Conservation (phyloP, 2,113 vertebrate genomes). For the Motacilla tschutschensis region DNA sequence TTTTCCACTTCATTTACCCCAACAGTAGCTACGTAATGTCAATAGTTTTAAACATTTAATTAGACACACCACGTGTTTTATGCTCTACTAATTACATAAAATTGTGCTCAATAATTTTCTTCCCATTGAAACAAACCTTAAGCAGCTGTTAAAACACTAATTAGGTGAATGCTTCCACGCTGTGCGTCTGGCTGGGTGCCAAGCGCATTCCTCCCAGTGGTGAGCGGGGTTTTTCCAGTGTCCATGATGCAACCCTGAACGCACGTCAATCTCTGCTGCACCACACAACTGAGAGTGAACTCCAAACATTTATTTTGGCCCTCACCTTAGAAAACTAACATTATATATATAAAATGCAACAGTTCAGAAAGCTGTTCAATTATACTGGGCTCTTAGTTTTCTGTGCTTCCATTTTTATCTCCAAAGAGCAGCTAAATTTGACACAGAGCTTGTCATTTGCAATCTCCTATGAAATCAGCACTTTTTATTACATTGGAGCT, state of each 20-base stretch:
- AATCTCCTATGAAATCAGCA: conserved; percentile 22
- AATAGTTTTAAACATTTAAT: conserved; percentile 70
- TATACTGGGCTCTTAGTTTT: conserved; percentile 20
- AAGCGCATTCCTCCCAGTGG: not conserved
- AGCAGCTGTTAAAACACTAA: conserved; percentile 73
- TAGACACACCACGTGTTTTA: conserved; percentile 68
- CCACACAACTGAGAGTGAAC: not conserved
- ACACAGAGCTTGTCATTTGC: not conserved
- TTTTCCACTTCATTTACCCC: conserved; percentile 67
- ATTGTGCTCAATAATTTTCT: conserved; percentile 67
- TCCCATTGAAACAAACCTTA: conserved; percentile 56
- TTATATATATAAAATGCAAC: conserved; percentile 24
- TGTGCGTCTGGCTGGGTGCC: not conserved
- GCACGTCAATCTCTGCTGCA: conserved; percentile 2
- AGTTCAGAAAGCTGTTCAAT: conserved; percentile 22
- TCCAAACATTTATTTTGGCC: conserved; percentile 57
- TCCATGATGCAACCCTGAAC: conserved; percentile 35
- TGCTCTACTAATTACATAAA: conserved; percentile 71
- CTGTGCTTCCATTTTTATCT: conserved; percentile 14
- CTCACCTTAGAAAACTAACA: conserved; percentile 36
- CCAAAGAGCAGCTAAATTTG: not conserved
- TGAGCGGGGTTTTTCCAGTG: conserved; percentile 38
- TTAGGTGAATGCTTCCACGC: conserved; percentile 51
- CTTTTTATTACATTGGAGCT: not conserved
- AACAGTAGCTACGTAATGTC: conserved; percentile 70